These are phyloP conservation scores for Todus mexicanus DNA, from an alignment of 2,797 vertebrate species.

Conservation along the genomic window DNA sequence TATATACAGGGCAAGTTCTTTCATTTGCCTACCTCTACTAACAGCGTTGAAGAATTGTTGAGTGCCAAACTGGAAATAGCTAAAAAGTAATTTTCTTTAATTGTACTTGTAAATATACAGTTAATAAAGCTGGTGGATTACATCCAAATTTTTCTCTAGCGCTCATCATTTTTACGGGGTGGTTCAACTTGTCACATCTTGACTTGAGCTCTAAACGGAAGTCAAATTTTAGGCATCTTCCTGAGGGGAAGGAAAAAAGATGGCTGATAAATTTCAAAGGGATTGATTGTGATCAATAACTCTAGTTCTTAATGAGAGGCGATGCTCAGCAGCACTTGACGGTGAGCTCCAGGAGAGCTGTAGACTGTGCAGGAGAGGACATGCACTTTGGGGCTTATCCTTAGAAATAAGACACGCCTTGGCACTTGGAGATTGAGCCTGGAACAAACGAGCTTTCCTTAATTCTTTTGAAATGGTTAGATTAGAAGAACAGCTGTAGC, in stretches of 20 bases:
- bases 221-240: conserved; percentile 19
- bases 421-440: neutral
- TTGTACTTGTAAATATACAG: conserved; percentile 20
- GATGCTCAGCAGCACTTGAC: neutral
- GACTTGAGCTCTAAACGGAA: conserved; percentile 38
- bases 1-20: neutral
- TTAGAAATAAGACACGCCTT: neutral
- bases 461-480: neutral
- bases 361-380: neutral
- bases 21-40: neutral
- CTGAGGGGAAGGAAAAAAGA: conserved; percentile 36
- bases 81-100: conserved; percentile 45
- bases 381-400: neutral
- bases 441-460: neutral
- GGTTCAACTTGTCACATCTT: conserved; percentile 33
- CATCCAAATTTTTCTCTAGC: conserved; percentile 1
- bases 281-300: conserved; percentile 21
- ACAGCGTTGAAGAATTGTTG: neutral
- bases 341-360: neutral
- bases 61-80: conserved; percentile 33
- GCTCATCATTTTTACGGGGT: conserved; percentile 10
- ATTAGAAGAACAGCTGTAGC: neutral
- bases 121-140: conserved; percentile 38
- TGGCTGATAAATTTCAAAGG: conserved; percentile 53
- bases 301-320: neutral